Conservation (phyloP, 2,113 vertebrate species). For the Lepisosteus osseus region DNA sequence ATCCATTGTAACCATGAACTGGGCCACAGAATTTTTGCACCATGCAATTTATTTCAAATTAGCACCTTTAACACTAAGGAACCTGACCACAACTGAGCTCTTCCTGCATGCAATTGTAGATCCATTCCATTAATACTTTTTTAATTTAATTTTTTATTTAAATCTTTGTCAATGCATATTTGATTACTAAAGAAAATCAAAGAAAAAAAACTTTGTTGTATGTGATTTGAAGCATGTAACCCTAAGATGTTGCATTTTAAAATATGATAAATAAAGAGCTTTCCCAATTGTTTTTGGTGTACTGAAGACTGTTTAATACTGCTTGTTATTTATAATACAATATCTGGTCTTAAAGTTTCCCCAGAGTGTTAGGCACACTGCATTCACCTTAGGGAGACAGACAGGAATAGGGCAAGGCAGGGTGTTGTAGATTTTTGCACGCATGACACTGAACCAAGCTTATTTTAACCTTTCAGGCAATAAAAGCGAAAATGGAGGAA, state of each 20-base stretch:
- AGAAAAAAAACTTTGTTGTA: conserved; percentile 85
- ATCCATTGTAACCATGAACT: conserved; percentile 91
- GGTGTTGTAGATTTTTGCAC: conserved; percentile 74
- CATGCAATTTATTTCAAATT: conserved; percentile 84
- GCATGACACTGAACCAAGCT: conserved; percentile 92
- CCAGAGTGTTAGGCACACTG: conserved; percentile 36
- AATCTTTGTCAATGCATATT: conserved; percentile 87
- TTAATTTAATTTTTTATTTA: conserved; percentile 36
- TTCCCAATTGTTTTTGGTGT: conserved; percentile 96
- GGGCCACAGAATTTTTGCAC: conserved; percentile 83
- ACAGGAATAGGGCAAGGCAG: conserved; percentile 61
- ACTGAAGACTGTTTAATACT: conserved; percentile 86
- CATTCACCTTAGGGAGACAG: conserved; percentile 24
- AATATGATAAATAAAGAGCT: conserved; percentile 98
- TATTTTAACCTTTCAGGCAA: conserved; percentile 99
- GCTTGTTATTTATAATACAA: conserved; percentile 52
- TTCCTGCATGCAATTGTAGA: conserved; percentile 92
- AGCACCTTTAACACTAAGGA: conserved; percentile 86
- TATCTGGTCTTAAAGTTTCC: conserved; percentile 41
- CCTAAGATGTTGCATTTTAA: conserved; percentile 96
- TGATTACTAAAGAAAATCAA: conserved; percentile 67
- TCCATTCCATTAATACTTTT: conserved; percentile 83
- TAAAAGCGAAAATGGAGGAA: conserved; percentile 99
- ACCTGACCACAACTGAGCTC: conserved; percentile 75
- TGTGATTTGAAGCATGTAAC: conserved; percentile 98